Evolutionary conservation across 2,888 invertebrate species (phyloP).

Genomic region (Hyalella azteca): DNA sequence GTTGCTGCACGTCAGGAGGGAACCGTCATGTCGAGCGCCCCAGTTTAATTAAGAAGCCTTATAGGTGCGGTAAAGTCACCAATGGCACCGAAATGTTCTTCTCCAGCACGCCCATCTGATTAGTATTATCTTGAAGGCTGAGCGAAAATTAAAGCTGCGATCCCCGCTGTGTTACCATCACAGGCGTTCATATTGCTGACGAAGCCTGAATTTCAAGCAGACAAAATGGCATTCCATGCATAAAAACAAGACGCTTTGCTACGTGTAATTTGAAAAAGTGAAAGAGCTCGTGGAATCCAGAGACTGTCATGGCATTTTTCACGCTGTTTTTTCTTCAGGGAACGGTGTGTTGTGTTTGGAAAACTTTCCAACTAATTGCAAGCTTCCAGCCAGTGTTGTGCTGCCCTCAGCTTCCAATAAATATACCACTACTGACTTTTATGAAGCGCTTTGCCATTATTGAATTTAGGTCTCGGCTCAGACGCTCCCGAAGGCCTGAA

Average conservation of each 20-base stretch:
- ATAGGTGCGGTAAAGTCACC: slow-evolving; percentile 16
- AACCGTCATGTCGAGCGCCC: too few species aligned
- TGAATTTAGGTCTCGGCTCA: too few species aligned
- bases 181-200: neutral
- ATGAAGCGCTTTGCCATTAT: too few species aligned
- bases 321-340: neutral
- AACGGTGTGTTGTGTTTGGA: neutral
- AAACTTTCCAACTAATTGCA: slow-evolving; percentile 18
- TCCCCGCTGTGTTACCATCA: slow-evolving; percentile 17
- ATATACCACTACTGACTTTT: too few species aligned
- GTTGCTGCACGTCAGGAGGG: too few species aligned
- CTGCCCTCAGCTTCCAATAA: too few species aligned
- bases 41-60: slow-evolving; percentile 21
- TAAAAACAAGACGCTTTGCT: slow-evolving; percentile 32
- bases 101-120: slow-evolving; percentile 24
- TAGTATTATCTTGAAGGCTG: slow-evolving; percentile 18
- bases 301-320: slow-evolving; percentile 8
- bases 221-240: slow-evolving; percentile 21
- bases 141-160: slow-evolving; percentile 9
- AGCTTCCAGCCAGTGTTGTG: too few species aligned
- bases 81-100: neutral
- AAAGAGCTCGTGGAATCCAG: neutral
- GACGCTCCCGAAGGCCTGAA: too few species aligned
- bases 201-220: slow-evolving; percentile 13
- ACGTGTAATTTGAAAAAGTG: slow-evolving; percentile 19